Evolutionary conservation across 2,888 invertebrate genomes (phyloP).

Genomic region (Aleiodes testaceus): DNA sequence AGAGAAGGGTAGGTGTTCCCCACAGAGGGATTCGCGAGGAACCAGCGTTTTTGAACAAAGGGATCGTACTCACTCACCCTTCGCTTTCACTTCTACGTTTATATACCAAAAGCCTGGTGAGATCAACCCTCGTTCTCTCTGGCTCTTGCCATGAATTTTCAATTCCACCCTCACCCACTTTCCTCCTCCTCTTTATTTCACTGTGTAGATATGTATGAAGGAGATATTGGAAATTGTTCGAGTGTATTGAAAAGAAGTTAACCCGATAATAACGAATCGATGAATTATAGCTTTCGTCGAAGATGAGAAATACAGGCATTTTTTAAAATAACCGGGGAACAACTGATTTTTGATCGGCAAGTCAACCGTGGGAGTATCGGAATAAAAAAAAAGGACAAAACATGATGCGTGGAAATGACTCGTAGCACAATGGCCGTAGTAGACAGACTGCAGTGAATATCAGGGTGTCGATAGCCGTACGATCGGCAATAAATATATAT

Average conservation of each 20-base stretch:
- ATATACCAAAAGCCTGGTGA: background rate
- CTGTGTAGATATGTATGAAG: constrained; percentile 2
- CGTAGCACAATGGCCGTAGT: constrained; percentile 1
- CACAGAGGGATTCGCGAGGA: constrained; percentile 45
- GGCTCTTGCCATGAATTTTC: constrained; percentile 30
- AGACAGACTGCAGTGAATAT: constrained; percentile 19
- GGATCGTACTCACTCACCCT: constrained; percentile 38
- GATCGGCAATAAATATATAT: constrained; percentile 48
- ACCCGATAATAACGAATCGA: constrained; percentile 19
- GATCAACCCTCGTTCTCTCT: constrained; percentile 9
- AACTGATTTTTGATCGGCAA: too few species aligned
- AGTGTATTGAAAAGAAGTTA: constrained; percentile 28
- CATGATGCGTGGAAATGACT: constrained; percentile 14
- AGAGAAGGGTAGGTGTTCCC: constrained; percentile 56
- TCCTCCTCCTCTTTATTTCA: background rate
- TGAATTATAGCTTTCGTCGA: background rate
- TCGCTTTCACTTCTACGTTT: constrained; percentile 18
- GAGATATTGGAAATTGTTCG: constrained; percentile 27
- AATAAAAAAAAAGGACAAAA: background rate
- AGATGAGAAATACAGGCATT: constrained; percentile 7
- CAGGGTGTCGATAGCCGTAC: constrained; percentile 42
- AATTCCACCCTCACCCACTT: constrained; percentile 5
- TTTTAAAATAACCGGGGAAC: background rate
- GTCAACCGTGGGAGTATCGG: too few species aligned
- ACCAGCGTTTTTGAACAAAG: constrained; percentile 51